Conservation (phyloP, 2,888 invertebrate genomes). For the Drosophila kanekoi region DNA sequence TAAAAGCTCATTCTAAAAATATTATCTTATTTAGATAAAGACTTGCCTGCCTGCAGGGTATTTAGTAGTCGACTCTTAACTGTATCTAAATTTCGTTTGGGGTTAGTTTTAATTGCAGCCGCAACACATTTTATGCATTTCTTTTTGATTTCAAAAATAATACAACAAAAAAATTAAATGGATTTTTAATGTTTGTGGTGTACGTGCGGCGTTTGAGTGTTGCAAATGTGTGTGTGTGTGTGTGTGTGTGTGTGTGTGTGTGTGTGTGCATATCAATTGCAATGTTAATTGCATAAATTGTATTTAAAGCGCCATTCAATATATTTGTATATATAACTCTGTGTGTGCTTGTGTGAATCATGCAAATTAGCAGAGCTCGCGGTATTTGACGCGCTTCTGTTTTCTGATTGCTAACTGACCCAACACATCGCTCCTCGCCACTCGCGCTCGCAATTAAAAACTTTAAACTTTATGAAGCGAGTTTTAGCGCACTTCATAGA, state of each 20-base stretch:
- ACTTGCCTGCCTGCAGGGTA: constrained; percentile 3
- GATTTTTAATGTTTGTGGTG: constrained; percentile 35
- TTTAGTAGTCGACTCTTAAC: neutral
- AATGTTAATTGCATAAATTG: constrained; percentile 44
- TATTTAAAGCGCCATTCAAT: constrained; percentile 2
- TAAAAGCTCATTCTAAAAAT: too few species aligned
- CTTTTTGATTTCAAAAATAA: constrained; percentile 10
- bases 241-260: constrained; percentile 1
- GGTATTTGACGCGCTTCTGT: constrained; percentile 32
- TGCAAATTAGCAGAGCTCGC: constrained; percentile 46
- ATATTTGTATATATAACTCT: neutral
- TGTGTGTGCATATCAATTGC: constrained; percentile 28
- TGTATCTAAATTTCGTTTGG: constrained; percentile 24
- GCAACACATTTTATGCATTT: constrained; percentile 6
- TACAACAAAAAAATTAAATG: constrained; percentile 17
- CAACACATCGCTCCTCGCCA: neutral
- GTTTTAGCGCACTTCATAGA: constrained; percentile 23
- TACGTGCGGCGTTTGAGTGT: constrained; percentile 10
- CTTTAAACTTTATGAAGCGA: constrained; percentile 36
- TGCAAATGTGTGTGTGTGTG: neutral
- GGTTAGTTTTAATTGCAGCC: constrained; percentile 48
- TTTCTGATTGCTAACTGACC: constrained; percentile 37
- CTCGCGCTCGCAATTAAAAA: constrained; percentile 50
- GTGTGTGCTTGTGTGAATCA: constrained; percentile 23
- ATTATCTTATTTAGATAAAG: neutral